A percentile compares a stretch with the other conserved stretches of the same genome.
These are phyloP conservation scores for Pogona vitticeps DNA, from an alignment of 2,113 vertebrate genomes.

Conservation along the genomic window DNA sequence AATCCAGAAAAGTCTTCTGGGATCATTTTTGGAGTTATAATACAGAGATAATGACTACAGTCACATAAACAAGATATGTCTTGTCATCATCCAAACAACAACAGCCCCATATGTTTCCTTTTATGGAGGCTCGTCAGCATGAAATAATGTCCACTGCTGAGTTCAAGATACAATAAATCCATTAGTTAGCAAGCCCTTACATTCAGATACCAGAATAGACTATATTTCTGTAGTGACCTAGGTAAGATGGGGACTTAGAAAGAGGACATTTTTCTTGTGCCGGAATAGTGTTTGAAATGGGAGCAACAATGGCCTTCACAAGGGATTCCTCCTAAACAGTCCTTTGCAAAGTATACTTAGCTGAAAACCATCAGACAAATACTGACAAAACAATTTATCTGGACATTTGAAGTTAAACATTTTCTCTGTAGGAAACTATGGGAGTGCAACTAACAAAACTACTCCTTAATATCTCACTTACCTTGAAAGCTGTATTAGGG, in stretches of 20 bases:
- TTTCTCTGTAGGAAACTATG: too few relatives aligned
- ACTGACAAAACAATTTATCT: neutral
- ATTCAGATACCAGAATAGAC: conserved; percentile 13
- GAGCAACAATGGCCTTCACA: neutral
- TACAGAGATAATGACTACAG: conserved; percentile 11
- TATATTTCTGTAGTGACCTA: conserved; percentile 12
- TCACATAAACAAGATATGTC: conserved; percentile 38
- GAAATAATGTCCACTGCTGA: conserved; percentile 16
- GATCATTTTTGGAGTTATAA: conserved; percentile 24
- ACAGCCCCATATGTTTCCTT: conserved; percentile 35
- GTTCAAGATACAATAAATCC: conserved; percentile 26
- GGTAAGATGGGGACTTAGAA: conserved; percentile 7
- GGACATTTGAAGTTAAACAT: neutral
- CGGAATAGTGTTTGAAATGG: neutral
- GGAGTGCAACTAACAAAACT: too few relatives aligned
- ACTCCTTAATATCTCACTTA: too few relatives aligned
- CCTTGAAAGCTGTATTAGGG: too few relatives aligned
- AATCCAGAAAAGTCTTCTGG: conserved; percentile 14
- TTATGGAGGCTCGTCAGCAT: conserved; percentile 37
- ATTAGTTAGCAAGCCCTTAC: conserved; percentile 18
- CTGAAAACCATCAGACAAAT: neutral
- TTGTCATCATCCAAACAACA: conserved; percentile 20
- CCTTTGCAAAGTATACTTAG: neutral
- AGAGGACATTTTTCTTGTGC: neutral
- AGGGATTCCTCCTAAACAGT: neutral